Percentiles rank a stretch among this genome's conserved stretches.
These are phyloP conservation scores for Microchirus variegatus DNA, from an alignment of 2,797 vertebrate genomes.

Conservation along the genomic window DNA sequence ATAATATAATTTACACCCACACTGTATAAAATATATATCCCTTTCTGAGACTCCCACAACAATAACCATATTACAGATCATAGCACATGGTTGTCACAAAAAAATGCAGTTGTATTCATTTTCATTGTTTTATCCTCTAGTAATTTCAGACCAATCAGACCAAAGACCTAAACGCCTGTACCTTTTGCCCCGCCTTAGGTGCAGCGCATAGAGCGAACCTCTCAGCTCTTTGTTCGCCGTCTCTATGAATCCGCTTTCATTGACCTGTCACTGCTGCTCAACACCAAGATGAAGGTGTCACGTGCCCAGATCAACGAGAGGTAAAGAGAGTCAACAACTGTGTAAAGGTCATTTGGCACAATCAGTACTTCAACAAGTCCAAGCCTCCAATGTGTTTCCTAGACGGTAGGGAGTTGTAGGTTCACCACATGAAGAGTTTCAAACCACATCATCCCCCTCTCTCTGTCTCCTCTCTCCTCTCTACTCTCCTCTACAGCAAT, in stretches of 20 bases:
- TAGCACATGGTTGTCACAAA: no score
- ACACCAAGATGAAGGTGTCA: conserved; percentile 82
- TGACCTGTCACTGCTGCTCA: conserved; percentile 84
- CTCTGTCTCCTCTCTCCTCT: neutral
- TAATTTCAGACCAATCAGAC: neutral
- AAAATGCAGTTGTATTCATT: neutral
- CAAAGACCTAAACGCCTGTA: conserved; percentile 15
- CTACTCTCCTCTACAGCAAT: conserved; percentile 47
- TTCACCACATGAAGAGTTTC: conserved; percentile 8
- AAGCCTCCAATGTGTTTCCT: neutral
- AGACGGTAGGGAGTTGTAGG: neutral
- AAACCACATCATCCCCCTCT: neutral
- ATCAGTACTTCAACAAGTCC: neutral
- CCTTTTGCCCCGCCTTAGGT: conserved; percentile 46
- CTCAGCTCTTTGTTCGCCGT: conserved; percentile 84
- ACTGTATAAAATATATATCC: no score
- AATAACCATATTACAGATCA: no score
- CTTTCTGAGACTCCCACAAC: no score
- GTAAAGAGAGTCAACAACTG: conserved; percentile 47
- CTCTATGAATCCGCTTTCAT: conserved; percentile 86
- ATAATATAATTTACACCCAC: no score
- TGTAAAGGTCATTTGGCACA: neutral
- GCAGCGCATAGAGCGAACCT: conserved; percentile 84
- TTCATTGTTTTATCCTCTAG: neutral
- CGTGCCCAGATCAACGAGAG: conserved; percentile 71